Evolutionary conservation across 2,113 vertebrate species (phyloP), one percentile per base, ranked within the genome.

Genomic region (Lophius piscatorius): DNA sequence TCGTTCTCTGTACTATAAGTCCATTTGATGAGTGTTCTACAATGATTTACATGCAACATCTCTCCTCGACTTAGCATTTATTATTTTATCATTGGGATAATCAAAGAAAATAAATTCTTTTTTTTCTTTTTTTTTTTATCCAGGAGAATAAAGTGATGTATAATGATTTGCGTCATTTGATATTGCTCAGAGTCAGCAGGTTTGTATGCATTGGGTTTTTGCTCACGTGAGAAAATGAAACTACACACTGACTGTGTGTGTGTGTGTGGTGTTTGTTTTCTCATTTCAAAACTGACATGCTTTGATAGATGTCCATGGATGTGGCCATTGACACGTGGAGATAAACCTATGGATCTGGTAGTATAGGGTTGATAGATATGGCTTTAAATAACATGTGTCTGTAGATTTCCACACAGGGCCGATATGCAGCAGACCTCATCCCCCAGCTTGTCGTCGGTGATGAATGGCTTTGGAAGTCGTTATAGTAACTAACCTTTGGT

Each of bases 281-380:
- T 79, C 46, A 86, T 82, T 75, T 82, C 13, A 54, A 63, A 60
- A 11, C 59, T 76, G 76, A 65, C 76, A 74, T 0, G 16, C n/a
- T 45, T 63, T 81, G 71, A 86, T 79, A 46, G 36, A 89, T 81
- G 77, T 36, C 11, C 63, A 65, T 72, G 42, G 52, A 76, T 65
- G 33, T 46, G 42, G 50, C 22, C 50, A 29, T 61, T 71, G 70
- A 83, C 22, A 17, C 28, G 16, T 47, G 35, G 63, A 78, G 74
- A 74, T 83, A 82, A 71, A 73, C 55, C 34, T 69, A 81, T 84
- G 50, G 62, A 78, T 84, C 65, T 71, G 50, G 45, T 64, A 59
- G 76, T 80, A 68, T 66, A 35, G 55, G 60, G 60, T 56, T 63
- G 66, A 82, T 68, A 44, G 60, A 76, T 81, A 51, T 73, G 59